Percentiles rank a stretch among this genome's conserved stretches.
Conservation (phyloP, 2,113 vertebrate genomes). For the Nasalis larvatus region DNA sequence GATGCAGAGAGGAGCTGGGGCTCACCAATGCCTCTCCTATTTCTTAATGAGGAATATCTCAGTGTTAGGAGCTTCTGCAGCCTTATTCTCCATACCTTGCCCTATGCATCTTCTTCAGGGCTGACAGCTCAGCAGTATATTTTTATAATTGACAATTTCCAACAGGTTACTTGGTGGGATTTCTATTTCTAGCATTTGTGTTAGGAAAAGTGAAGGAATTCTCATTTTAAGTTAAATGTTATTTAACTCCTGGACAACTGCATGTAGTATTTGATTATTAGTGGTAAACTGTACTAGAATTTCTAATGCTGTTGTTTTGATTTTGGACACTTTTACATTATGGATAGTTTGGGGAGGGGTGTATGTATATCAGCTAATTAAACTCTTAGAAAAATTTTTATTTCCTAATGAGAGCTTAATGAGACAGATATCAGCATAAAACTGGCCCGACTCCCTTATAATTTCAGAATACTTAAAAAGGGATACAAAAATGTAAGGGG, state of each 20-base stretch:
- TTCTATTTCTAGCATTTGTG: conserved; percentile 13
- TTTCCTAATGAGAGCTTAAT: neutral
- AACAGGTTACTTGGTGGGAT: conserved; percentile 38
- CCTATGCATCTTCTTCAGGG: neutral
- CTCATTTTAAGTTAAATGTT: neutral
- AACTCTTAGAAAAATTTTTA: neutral
- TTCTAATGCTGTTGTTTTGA: neutral
- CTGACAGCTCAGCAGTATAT: conserved; percentile 8
- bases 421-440: neutral
- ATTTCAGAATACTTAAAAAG: neutral
- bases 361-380: neutral
- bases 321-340: neutral
- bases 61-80: neutral
- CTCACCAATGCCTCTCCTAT: neutral
- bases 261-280: neutral
- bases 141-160: conserved; percentile 64
- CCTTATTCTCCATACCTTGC: too few species aligned
- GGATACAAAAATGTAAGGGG: neutral
- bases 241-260: neutral
- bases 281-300: neutral
- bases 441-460: neutral
- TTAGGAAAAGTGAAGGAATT: conserved; percentile 16
- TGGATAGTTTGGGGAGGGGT: neutral
- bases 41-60: neutral
- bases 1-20: neutral